Evolutionary conservation across 2,113 vertebrate species (phyloP), one percentile per base, ranked within the genome.

Genomic region (Aplodontia rufa): DNA sequence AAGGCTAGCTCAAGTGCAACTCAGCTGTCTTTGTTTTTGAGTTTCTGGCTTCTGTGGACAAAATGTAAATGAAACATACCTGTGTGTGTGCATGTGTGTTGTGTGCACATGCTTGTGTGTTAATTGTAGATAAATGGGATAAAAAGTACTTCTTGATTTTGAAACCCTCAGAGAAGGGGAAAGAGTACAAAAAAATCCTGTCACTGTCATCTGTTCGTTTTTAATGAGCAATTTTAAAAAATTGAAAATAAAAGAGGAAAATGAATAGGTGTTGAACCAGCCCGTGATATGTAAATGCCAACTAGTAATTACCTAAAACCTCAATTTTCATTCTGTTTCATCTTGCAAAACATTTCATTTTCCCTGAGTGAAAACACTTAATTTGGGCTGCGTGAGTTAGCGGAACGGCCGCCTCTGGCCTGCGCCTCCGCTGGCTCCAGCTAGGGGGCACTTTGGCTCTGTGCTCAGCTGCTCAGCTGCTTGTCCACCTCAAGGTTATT

Each of bases 271-370:
- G 98, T 99, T 99, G 98, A 98, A 98, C 98, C 98, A 99, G 98
- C 98, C 98, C 97, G 98, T 98, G 98, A 99, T 99, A 99, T 99
- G 98, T 99, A 99, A 99, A 98, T 99, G 98, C 98, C 98, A 98
- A 98, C 98, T 98, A 98, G 98, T 98, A 99, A 99, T 99, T 99
- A 99, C 98, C 98, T 98, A 98, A 99, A 98, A 99, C 98, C 98
- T 98, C 98, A 98, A 98, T 99, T 98, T 98, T 98, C 98, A 98
- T 99, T 99, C 98, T 98, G 98, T 98, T 98, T 98, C 98, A 98
- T 98, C 98, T 98, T 98, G 98, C 98, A 98, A 98, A 99, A 99
- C 98, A 99, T 98, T 98, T 98, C 98, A 98, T 98, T 99, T 98
- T 98, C 98, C 97, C 96, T 78, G 98, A 98, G 98, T 98, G 98